A percentile compares a stretch with the other conserved stretches of the same genome.
Conservation (phyloP, 2,797 vertebrate genomes). For the Platyrinchus mystaceus region DNA sequence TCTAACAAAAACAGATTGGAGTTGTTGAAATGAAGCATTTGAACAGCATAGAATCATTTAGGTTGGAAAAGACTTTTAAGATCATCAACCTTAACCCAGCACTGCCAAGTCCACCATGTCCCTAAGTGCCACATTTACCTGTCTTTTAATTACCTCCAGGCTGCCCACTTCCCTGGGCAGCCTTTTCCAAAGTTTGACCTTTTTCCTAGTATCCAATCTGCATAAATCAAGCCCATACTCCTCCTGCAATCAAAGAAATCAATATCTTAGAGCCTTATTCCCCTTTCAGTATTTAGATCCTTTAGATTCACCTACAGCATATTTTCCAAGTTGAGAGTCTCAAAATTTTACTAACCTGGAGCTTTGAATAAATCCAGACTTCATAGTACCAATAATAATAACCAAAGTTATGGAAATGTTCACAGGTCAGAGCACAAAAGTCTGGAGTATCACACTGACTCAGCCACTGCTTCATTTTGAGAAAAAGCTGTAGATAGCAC, state of each 20-base stretch:
- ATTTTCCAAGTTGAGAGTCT: background rate
- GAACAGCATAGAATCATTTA: background rate
- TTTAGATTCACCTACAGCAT: background rate
- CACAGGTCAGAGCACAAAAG: background rate
- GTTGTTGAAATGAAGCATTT: background rate
- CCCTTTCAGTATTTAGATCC: background rate
- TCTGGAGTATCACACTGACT: background rate
- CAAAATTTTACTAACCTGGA: background rate
- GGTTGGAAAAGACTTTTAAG: background rate
- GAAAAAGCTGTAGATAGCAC: background rate
- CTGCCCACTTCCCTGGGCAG: background rate
- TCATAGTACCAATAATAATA: background rate
- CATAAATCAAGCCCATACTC: background rate
- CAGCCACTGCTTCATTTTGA: background rate
- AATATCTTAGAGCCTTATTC: background rate
- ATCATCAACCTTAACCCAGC: background rate
- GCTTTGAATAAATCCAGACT: background rate
- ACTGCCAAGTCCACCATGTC: background rate
- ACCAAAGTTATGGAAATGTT: background rate
- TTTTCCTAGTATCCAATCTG: too few relatives aligned
- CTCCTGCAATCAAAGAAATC: background rate
- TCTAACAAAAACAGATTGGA: background rate
- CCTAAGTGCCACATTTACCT: background rate
- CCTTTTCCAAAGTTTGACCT: background rate
- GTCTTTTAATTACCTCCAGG: background rate